A percentile compares a stretch with the other conserved stretches of the same genome.
phyloP scores from a whole-genome alignment of 2,113 vertebrate species.

The Jacana jacana region DNA sequence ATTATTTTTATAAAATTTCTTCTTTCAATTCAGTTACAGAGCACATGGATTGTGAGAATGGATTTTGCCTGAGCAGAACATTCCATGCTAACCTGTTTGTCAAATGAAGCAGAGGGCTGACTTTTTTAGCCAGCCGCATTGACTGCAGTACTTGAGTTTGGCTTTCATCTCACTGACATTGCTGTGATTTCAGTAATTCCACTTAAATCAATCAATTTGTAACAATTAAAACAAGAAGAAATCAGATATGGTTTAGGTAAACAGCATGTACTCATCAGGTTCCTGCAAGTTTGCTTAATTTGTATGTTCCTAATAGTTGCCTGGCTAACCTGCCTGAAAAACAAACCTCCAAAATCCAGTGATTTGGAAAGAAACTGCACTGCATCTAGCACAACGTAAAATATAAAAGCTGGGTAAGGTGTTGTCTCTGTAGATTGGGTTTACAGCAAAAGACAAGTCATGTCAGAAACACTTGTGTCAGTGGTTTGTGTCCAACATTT shows the following conservation, averaged over 20 bases:
- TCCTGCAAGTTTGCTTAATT: not conserved
- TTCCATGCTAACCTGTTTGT: not conserved
- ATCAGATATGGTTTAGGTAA: not conserved
- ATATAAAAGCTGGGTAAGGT: not conserved
- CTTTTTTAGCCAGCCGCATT: not conserved
- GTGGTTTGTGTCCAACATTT: not conserved
- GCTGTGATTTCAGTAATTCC: not conserved
- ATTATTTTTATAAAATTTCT: not conserved
- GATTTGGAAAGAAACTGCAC: not conserved
- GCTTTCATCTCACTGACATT: not conserved
- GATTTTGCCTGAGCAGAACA: not conserved
- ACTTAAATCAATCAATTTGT: not conserved
- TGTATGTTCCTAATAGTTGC: not conserved
- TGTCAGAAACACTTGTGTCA: not conserved
- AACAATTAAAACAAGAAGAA: not conserved
- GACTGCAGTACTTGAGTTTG: not conserved
- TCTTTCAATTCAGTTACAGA: not conserved
- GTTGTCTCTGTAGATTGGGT: not conserved
- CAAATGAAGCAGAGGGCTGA: not conserved
- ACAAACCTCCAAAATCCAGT: not conserved
- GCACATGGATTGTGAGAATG: not conserved
- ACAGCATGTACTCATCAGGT: not conserved
- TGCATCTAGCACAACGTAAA: not conserved
- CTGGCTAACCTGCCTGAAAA: not conserved
- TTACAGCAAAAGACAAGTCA: not conserved